Base-by-base conservation (phyloP, 2,797 vertebrate genomes). In the Hyperoplus lanceolatus region DNA sequence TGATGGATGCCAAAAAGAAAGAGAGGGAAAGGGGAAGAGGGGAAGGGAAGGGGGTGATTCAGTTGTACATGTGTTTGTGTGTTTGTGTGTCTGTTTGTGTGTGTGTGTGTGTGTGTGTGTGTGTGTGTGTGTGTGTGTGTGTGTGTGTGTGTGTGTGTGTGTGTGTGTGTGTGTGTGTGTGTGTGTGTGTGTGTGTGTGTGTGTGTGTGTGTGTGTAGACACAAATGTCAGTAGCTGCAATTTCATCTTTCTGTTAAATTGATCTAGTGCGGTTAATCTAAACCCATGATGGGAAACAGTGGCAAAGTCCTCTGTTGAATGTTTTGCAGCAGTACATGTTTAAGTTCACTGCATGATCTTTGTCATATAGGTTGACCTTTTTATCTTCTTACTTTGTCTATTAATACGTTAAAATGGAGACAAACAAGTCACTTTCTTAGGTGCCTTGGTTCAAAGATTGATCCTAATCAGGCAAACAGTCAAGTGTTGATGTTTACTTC, bases 1-100 rank as follows among this genome's bases (percentile, higher is more conserved):
- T 90, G 93, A 93, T 92, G 87, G 89, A 93, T 93, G 85, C 74
- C 65, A 62, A 81, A 84, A 89, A 84, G 81, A 89, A 87, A 82
- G 63, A 81, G 78, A 68, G 73, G 57, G 71, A 69, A 73, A 58
- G 49, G 15, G 49, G 70, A 46, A 45, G 62, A 65, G 48, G 62
- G 63, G 70, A 63, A 71, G 65, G 56, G 39, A 29, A 29, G 58
- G 38, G 13, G 45, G 49, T 15, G 62, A 57, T 13, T 78, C 36
- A 60, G 61, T 15, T 29, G 39, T 12, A n/a, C 8, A 59, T 38
- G 6, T 15, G 15, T 9, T 12, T 10, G n/a, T 53, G 51, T 53
- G 7, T 53, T 6, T 16, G 14, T 8, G 36, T 62, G 57, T 67
- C 61, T 16, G 49, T 75, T 53, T 70, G 43, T 49, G 75, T 80